phyloP scores from a whole-genome alignment of 2,113 vertebrate species.

The Lophius piscatorius region DNA sequence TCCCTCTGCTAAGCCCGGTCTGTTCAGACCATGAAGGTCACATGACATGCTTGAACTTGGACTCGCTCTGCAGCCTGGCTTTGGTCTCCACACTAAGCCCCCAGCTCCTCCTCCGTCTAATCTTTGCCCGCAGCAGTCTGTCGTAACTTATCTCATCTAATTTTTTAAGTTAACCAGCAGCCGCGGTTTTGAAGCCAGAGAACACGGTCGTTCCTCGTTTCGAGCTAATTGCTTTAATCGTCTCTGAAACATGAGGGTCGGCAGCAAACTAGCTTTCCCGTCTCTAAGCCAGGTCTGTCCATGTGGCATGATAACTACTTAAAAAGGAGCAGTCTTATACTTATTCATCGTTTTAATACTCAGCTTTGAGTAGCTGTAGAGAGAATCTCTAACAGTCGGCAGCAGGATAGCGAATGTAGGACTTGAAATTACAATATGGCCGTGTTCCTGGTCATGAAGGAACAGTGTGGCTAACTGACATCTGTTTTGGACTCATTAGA shows the following conservation, averaged over 20 bases:
- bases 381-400: too few relatives aligned
- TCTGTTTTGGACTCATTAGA: too few relatives aligned
- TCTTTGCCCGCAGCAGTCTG: constrained; percentile 35
- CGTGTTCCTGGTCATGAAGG: too few relatives aligned
- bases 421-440: too few relatives aligned
- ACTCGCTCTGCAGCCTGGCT: constrained; percentile 10
- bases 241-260: constrained; percentile 33
- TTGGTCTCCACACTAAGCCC: constrained; percentile 37
- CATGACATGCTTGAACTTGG: constrained; percentile 8
- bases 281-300: too few relatives aligned
- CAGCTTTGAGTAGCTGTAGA: too few relatives aligned
- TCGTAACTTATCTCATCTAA: constrained; percentile 24
- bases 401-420: too few relatives aligned
- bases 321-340: too few relatives aligned
- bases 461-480: too few relatives aligned
- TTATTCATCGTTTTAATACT: too few relatives aligned
- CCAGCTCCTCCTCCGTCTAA: constrained; percentile 33
- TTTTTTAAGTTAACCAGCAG: constrained; percentile 25
- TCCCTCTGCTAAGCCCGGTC: neutral
- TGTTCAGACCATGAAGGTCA: constrained; percentile 11
- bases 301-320: too few relatives aligned
- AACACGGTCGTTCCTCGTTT: constrained; percentile 19
- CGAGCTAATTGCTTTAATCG: constrained; percentile 28
- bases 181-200: neutral
- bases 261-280: too few relatives aligned